Evolutionary conservation across 1,140 invertebrate genomes (phyloP).

Genomic region (Drosophila pandora): DNA sequence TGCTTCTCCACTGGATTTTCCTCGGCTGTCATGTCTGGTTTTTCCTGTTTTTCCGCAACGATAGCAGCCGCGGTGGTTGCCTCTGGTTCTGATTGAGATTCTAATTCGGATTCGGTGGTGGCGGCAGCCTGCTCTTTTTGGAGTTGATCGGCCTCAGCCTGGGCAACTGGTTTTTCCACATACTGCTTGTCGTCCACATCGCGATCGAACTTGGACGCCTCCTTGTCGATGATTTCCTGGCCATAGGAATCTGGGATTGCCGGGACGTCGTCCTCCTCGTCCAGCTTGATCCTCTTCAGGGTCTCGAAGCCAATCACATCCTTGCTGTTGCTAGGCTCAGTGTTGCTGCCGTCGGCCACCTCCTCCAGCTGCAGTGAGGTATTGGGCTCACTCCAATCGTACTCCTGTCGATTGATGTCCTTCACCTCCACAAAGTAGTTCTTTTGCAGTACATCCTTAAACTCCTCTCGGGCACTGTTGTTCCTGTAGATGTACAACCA

Average conservation of each 20-base stretch:
- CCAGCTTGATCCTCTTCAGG: constrained; percentile 72
- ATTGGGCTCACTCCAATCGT: constrained; percentile 70
- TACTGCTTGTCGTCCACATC: constrained; percentile 83
- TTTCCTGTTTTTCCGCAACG: constrained; percentile 75
- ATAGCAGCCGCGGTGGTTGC: constrained; percentile 46
- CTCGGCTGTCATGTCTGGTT: constrained; percentile 51
- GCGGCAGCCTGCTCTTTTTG: constrained; percentile 39
- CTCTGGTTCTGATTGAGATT: constrained; percentile 27
- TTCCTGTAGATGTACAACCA: constrained; percentile 88
- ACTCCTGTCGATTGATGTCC: constrained; percentile 85
- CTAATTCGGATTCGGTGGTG: constrained; percentile 43
- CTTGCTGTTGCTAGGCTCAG: constrained; percentile 74
- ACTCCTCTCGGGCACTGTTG: constrained; percentile 86
- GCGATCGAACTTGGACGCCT: constrained; percentile 81
- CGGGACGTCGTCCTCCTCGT: constrained; percentile 56
- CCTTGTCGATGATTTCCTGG: constrained; percentile 72
- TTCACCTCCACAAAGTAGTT: constrained; percentile 86
- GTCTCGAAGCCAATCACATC: constrained; percentile 81
- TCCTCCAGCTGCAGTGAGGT: constrained; percentile 56
- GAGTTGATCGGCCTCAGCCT: constrained; percentile 78
- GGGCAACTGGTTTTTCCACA: constrained; percentile 82
- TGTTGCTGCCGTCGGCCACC: constrained; percentile 17
- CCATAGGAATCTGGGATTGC: constrained; percentile 57
- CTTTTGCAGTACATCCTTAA: constrained; percentile 85
- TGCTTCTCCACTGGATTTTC: constrained; percentile 66